These are phyloP conservation scores for Ictidomys tridecemlineatus DNA, from an alignment of 2,113 vertebrate species.

Conservation along the genomic window DNA sequence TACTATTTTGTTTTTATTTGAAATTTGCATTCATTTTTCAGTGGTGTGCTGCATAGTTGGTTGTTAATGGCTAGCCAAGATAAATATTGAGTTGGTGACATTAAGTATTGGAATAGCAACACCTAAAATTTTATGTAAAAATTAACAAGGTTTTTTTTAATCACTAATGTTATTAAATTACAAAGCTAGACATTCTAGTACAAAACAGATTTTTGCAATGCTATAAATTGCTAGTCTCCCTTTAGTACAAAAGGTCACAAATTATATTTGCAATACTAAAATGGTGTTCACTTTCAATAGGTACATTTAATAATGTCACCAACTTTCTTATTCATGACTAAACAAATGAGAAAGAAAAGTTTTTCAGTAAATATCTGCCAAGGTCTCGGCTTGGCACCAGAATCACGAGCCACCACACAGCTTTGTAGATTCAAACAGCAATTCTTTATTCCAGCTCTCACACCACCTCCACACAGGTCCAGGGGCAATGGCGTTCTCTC, in stretches of 20 bases:
- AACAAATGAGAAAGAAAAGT: not conserved
- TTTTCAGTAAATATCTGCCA: constrained; percentile 47
- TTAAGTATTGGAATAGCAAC: not conserved
- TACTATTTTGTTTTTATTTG: constrained; percentile 44
- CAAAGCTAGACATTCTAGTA: not conserved
- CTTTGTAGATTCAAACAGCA: too few species aligned
- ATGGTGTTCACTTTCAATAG: not conserved
- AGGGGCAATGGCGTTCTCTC: too few species aligned
- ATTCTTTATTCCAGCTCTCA: too few species aligned
- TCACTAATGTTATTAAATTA: not conserved
- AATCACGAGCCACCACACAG: too few species aligned
- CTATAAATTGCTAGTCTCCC: not conserved
- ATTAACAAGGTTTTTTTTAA: not conserved
- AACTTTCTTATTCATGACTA: not conserved
- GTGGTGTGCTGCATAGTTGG: not conserved
- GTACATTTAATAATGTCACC: not conserved
- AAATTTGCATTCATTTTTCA: not conserved
- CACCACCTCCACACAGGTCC: too few species aligned
- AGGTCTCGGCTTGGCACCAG: too few species aligned
- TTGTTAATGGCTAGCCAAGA: not conserved
- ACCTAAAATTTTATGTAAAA: constrained; percentile 4
- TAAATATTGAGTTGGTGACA: not conserved
- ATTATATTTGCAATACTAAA: not conserved
- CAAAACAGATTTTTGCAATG: not conserved
- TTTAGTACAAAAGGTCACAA: not conserved